phyloP scores from a whole-genome alignment of 2,113 vertebrate genomes.

The Gasterosteus aculeatus region DNA sequence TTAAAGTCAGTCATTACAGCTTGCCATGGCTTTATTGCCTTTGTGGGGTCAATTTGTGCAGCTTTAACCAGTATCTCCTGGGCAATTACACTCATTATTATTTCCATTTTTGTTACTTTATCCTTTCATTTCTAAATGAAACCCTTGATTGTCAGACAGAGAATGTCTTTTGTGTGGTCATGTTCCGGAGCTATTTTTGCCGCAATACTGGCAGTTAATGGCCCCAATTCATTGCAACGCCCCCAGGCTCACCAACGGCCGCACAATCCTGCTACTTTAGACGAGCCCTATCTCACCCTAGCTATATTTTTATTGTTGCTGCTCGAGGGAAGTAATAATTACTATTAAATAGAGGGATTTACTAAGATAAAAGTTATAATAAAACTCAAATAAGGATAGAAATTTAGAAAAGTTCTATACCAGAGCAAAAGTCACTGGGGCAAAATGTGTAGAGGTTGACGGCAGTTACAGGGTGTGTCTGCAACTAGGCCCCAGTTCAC shows the following conservation, averaged over 20 bases:
- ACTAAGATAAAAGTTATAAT: background rate
- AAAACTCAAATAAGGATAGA: background rate
- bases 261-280: background rate
- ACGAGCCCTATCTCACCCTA: background rate
- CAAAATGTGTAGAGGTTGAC: too few species aligned
- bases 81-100: background rate
- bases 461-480: too few species aligned
- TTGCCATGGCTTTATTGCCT: constrained; percentile 36
- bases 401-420: background rate
- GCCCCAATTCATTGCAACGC: constrained; percentile 14
- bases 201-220: background rate
- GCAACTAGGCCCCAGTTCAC: too few species aligned
- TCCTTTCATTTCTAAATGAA: constrained; percentile 10
- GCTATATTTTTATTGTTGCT: background rate
- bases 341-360: background rate
- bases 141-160: constrained; percentile 8
- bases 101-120: background rate
- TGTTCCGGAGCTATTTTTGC: constrained; percentile 18
- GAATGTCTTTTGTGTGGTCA: background rate
- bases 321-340: background rate
- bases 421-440: too few species aligned
- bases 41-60: constrained; percentile 27
- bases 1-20: constrained; percentile 65
- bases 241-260: background rate
- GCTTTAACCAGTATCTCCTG: background rate